Conservation (phyloP, 2,113 vertebrate species). For the Ptychochromis oligacanthus region DNA sequence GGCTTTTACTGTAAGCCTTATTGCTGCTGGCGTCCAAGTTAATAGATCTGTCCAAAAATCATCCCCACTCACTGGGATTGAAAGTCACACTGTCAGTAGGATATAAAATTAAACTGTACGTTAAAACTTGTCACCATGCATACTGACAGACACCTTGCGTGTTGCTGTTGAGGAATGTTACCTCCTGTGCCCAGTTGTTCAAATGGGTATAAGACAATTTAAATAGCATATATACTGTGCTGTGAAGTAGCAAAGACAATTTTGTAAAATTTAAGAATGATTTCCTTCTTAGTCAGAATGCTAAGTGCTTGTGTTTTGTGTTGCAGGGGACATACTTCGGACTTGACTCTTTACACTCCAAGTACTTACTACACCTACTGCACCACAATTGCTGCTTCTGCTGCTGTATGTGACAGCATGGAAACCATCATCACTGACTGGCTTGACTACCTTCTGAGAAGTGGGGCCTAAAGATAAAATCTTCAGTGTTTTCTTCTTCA, state of each 20-base stretch:
- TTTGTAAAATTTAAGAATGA: background rate
- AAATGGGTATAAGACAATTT: constrained; percentile 1
- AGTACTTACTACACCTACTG: background rate
- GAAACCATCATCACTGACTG: constrained; percentile 28
- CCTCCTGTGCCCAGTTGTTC: background rate
- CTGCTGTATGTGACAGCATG: constrained; percentile 18
- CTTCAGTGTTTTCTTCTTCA: constrained; percentile 3
- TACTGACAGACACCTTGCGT: background rate
- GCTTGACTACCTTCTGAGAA: constrained; percentile 18
- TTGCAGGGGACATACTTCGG: constrained; percentile 49
- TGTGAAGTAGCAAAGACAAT: background rate
- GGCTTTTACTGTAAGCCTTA: background rate
- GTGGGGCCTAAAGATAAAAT: constrained; percentile 27
- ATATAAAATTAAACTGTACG: background rate
- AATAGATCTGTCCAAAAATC: background rate
- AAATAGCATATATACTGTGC: background rate
- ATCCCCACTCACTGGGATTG: background rate
- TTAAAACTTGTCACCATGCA: background rate
- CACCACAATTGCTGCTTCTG: background rate
- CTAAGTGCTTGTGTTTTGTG: constrained; percentile 36
- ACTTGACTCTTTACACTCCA: background rate
- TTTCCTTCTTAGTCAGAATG: background rate
- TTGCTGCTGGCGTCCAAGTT: background rate
- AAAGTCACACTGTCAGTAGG: background rate
- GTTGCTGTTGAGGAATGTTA: constrained; percentile 5